Conservation (phyloP, 23 tunicate species). For the Trididemnum clinides region DNA sequence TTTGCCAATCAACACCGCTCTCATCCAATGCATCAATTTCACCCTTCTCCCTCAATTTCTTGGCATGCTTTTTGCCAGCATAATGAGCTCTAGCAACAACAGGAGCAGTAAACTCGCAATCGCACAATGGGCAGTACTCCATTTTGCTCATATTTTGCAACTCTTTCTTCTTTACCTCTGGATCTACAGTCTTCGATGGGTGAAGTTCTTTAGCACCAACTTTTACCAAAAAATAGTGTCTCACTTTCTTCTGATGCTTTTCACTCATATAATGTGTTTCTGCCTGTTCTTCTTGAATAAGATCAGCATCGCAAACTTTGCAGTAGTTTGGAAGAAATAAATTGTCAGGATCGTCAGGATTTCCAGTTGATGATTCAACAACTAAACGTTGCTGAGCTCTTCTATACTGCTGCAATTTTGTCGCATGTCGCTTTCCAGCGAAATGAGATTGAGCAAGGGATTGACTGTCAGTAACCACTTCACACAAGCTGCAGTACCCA, state of each 20-base stretch:
- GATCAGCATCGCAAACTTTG: conserved; percentile 71
- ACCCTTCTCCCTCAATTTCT: conserved; percentile 60
- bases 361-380: conserved; percentile 76
- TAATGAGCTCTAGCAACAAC: conserved; percentile 70
- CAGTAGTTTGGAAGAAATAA: conserved; percentile 65
- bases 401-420: conserved; percentile 33
- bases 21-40: conserved; percentile 37
- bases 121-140: conserved; percentile 63
- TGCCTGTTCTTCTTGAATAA: conserved; percentile 51
- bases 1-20: conserved; percentile 21
- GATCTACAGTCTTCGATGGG: not conserved
- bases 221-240: conserved; percentile 66
- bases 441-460: conserved; percentile 40
- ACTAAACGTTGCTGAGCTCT: conserved; percentile 32
- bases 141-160: conserved; percentile 9
- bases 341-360: conserved; percentile 76
- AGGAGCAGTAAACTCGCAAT: conserved; percentile 36
- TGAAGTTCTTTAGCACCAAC: conserved; percentile 59
- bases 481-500: conserved; percentile 21
- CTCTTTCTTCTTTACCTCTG: conserved; percentile 31
- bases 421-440: conserved; percentile 40
- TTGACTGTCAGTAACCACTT: not conserved
- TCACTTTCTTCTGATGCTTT: conserved; percentile 79
- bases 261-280: conserved; percentile 81
- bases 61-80: conserved; percentile 80